Evolutionary conservation across 2,888 invertebrate species (phyloP).

Genomic region (Thereva nobilitata): DNA sequence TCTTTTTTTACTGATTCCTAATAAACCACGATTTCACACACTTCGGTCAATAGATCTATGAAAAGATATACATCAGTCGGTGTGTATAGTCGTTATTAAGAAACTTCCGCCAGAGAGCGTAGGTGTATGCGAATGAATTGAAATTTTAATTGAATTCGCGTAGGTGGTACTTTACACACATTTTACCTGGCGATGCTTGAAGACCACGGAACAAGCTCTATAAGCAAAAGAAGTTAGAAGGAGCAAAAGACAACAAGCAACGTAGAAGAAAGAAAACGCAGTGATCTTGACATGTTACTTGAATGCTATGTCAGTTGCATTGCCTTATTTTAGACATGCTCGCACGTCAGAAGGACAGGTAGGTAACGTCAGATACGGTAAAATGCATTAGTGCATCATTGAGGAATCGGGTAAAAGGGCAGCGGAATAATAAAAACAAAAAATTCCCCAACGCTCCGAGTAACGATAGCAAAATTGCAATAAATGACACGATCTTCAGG

Average conservation of each 20-base stretch:
- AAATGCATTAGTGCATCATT: neutral
- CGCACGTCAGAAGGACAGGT: conserved; percentile 29
- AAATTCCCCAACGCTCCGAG: neutral
- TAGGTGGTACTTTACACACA: conserved; percentile 37
- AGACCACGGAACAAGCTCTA: neutral
- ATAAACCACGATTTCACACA: conserved; percentile 34
- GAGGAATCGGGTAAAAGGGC: neutral
- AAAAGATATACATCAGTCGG: neutral
- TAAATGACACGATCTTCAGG: conserved; percentile 30
- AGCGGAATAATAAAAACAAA: neutral
- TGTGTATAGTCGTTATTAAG: conserved; percentile 6
- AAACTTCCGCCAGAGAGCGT: conserved; percentile 30
- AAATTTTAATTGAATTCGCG: conserved; percentile 37
- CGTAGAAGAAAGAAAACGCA: conserved; percentile 5
- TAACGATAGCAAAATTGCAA: conserved; percentile 31
- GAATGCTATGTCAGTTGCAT: conserved; percentile 9
- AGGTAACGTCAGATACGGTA: conserved; percentile 9
- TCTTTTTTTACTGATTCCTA: conserved; percentile 15
- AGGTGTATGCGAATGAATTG: conserved; percentile 38
- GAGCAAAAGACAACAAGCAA: neutral
- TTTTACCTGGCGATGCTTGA: conserved; percentile 12
- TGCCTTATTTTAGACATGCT: conserved; percentile 13
- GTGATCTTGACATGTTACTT: conserved; percentile 30
- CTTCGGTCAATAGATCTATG: conserved; percentile 24
- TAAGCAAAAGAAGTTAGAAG: neutral